These are phyloP conservation scores for Capitulum mitella DNA, from an alignment of 2,888 invertebrate genomes.

Conservation along the genomic window DNA sequence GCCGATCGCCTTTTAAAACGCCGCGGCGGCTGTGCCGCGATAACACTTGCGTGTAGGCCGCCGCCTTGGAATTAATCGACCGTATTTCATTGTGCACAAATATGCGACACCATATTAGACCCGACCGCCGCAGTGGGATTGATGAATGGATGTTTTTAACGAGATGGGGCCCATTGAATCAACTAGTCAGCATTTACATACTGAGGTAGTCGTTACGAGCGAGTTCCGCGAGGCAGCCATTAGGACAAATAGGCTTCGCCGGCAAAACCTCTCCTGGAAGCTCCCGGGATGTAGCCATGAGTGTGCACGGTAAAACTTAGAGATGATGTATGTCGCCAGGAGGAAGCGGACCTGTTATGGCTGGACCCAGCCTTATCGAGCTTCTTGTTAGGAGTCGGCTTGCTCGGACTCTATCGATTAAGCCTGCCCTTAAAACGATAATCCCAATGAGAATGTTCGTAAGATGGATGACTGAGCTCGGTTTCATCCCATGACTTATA, in stretches of 20 bases:
- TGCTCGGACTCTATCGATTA: background rate
- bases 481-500: background rate
- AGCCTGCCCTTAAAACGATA: background rate
- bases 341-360: background rate
- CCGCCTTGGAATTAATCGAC: background rate
- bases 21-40: background rate
- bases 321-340: background rate
- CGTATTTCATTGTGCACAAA: background rate
- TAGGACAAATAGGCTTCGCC: background rate
- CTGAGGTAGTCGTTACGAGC: background rate
- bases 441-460: background rate
- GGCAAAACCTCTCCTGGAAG: background rate
- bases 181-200: background rate
- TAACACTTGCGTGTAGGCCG: background rate
- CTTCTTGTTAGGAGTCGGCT: background rate
- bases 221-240: background rate
- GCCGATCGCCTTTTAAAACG: background rate
- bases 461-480: background rate
- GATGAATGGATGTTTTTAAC: background rate
- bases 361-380: no score
- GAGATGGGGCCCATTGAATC: conserved; percentile 9
- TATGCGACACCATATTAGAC: background rate
- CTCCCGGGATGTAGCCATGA: background rate
- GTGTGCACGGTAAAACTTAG: background rate
- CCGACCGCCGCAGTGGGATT: background rate